phyloP scores from a whole-genome alignment of 64 coral and sea anemone genomes.

The Dendrophyllia cribrosa region DNA sequence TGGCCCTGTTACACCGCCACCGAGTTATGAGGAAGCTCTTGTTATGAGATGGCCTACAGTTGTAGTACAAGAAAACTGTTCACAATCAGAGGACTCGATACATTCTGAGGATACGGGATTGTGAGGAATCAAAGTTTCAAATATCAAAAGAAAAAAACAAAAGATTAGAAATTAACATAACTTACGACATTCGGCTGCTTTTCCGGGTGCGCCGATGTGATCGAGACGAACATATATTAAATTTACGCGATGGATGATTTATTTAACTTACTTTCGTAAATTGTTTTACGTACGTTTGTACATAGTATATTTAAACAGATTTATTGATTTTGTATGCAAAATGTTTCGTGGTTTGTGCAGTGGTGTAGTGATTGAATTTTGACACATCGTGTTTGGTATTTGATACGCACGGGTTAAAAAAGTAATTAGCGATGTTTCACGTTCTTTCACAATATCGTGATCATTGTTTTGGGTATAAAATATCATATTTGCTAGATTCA shows the following conservation, averaged over 20 bases:
- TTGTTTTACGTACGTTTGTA: background rate
- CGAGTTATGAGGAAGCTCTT: slow-evolving; percentile 34
- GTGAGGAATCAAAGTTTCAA: background rate
- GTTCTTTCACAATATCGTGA: no score
- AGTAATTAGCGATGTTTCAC: no score
- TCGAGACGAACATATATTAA: background rate
- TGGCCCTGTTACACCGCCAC: slow-evolving; percentile 22
- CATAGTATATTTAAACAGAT: slow-evolving; percentile 12
- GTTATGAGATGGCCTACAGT: slow-evolving; percentile 36
- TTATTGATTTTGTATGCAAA: background rate
- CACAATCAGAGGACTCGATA: background rate
- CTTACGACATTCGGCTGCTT: no score
- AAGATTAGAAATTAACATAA: background rate
- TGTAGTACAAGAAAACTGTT: background rate
- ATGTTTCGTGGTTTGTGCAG: background rate
- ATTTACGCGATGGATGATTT: background rate
- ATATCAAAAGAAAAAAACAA: background rate
- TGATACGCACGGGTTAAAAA: no score
- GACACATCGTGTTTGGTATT: background rate
- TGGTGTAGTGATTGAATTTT: background rate
- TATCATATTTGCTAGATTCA: no score
- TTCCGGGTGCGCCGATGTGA: background rate
- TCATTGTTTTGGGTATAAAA: no score
- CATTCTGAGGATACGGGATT: slow-evolving; percentile 17
- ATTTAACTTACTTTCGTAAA: background rate